Percentiles rank a stretch among this genome's conserved stretches.
These are phyloP conservation scores for Lepilemur ruficaudatus DNA, from an alignment of 2,797 vertebrate genomes.

Conservation along the genomic window DNA sequence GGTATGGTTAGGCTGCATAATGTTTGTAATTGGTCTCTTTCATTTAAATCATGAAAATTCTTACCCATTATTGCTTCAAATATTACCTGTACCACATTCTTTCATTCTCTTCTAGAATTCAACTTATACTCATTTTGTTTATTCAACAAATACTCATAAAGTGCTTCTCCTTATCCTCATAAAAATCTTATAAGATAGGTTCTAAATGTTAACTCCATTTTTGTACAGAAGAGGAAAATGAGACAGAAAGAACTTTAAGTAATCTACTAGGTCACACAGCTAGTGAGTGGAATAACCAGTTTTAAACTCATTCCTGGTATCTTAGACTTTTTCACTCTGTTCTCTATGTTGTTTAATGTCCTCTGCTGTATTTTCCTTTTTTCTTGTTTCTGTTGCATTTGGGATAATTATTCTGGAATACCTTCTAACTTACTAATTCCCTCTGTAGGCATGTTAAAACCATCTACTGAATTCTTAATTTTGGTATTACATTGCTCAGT, in stretches of 20 bases:
- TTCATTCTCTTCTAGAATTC: neutral
- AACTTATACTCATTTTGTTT: neutral
- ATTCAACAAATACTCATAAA: neutral
- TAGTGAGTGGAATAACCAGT: neutral
- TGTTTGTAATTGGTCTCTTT: neutral
- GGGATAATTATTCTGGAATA: neutral
- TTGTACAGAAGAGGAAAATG: neutral
- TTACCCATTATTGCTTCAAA: neutral
- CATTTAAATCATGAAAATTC: neutral
- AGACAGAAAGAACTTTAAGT: neutral
- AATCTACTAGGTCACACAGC: neutral
- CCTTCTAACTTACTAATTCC: neutral
- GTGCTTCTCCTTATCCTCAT: neutral
- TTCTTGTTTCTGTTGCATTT: neutral
- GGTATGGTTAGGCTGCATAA: neutral
- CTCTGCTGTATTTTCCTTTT: neutral
- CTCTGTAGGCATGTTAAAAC: neutral
- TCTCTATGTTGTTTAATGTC: neutral
- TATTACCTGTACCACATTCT: neutral
- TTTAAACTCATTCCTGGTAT: neutral
- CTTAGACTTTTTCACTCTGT: neutral
- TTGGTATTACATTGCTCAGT: neutral
- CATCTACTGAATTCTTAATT: neutral
- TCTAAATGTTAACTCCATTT: neutral
- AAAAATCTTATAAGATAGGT: neutral